Evolutionary conservation across 1,140 invertebrate species (phyloP), one percentile per base, ranked within the genome.

Genomic region (Meloidogyne floridensis): DNA sequence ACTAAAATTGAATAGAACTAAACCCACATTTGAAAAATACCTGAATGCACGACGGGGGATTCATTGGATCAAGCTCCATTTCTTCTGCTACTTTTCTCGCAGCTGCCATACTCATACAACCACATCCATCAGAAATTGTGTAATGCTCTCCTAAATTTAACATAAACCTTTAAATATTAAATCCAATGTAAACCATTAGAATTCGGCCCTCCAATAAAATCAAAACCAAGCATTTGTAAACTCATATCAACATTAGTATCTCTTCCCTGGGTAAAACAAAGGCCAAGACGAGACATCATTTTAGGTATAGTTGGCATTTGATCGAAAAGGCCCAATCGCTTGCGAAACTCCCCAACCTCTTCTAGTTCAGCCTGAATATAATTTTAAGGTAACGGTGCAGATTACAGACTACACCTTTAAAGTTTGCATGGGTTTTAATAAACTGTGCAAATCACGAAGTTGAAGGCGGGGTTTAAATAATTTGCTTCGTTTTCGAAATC

Each of bases 211-310:
- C 85, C 85, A 65, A 71, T 80, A 15, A 72, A 84, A 71, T 86
- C 85, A 53, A 53, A 73, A n/a, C 20, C 73, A n/a, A 84, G 18
- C 47, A 54, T 81, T 65, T 71, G 74, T 5, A 56, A 6, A n/a
- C 51, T 18, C 80, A 81, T 81, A 32, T 82, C 81, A 9, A 82
- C 81, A 80, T 32, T 56, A 7, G 77, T 72, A 20, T 83, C 81
- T 56, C 47, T 54, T 20, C 84, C 76, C 43, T 87, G 83, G 3
- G 86, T 86, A 18, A 87, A 87, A 59, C 83, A 87, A 43, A 86
- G 85, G 2, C 84, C 86, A 10, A 86, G 32, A 47, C 84, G 82
- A 2, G 84, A 80, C 86, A 87, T 87, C 83, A 85, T 84, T 65
- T 86, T 86, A 2, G 84, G 83, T 3, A 85, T 80, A 54, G 54